Conservation (phyloP, 64 coral and sea anemone species). For the Exaiptasia diaphana region DNA sequence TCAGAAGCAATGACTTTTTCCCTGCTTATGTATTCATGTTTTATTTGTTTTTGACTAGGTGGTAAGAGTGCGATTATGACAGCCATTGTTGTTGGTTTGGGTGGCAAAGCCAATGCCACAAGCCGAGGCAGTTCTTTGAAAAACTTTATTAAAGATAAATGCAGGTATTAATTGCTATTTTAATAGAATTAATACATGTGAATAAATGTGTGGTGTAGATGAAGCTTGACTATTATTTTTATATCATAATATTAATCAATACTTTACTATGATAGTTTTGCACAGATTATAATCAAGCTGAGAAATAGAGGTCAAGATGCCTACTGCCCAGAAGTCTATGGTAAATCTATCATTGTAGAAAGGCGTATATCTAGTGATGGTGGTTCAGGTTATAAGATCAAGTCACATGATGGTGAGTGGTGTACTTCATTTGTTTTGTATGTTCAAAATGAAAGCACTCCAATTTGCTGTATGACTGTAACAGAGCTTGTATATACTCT, state of each 20-base stretch:
- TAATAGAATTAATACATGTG: too few relatives aligned
- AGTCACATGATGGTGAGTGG: conserved; percentile 53
- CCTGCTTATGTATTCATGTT: background rate
- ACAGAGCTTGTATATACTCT: too few relatives aligned
- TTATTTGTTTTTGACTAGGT: conserved; percentile 41
- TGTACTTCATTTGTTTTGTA: background rate
- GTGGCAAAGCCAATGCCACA: conserved; percentile 85
- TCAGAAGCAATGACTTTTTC: too few relatives aligned
- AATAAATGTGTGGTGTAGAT: background rate
- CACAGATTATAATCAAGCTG: conserved; percentile 69
- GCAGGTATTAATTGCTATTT: too few relatives aligned
- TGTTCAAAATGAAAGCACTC: background rate
- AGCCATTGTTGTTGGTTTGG: conserved; percentile 90
- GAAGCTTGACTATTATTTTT: too few relatives aligned
- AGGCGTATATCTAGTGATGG: conserved; percentile 76
- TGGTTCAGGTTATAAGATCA: conserved; percentile 78
- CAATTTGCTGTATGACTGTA: background rate
- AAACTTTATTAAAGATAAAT: conserved; percentile 91
- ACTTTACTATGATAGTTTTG: conserved; percentile 40
- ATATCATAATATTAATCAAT: too few relatives aligned
- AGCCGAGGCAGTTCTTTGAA: conserved; percentile 92
- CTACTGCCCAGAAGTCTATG: conserved; percentile 62
- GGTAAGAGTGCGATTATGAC: conserved; percentile 99
- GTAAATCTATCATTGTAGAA: conserved; percentile 69
- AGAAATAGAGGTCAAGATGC: conserved; percentile 88